phyloP scores from a whole-genome alignment of 2,113 vertebrate species.

The Hippocampus mohnikei region DNA sequence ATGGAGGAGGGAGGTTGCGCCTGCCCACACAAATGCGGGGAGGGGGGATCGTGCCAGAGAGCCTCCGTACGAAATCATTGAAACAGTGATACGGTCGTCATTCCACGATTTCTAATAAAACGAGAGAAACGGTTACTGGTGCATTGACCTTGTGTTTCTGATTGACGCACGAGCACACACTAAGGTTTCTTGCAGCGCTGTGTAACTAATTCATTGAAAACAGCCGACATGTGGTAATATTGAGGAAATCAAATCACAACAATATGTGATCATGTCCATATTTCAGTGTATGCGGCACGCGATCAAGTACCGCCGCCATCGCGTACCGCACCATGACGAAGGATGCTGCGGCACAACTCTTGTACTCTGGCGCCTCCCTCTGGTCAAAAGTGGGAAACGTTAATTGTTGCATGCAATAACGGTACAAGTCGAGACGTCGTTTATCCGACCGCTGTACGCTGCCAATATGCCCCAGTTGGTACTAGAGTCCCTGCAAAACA shows the following conservation, averaged over 20 bases:
- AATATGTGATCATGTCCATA: neutral
- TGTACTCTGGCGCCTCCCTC: conserved; percentile 27
- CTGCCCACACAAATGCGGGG: neutral
- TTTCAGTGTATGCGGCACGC: conserved; percentile 27
- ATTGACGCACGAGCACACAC: neutral
- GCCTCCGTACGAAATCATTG: neutral
- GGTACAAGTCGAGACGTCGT: too few species aligned
- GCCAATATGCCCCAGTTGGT: too few species aligned
- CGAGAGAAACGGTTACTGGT: neutral
- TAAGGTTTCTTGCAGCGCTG: neutral
- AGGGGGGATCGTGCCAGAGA: neutral
- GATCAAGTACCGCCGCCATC: neutral
- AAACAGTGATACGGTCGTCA: neutral
- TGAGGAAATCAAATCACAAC: neutral
- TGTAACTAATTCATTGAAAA: neutral
- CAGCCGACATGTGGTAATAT: neutral
- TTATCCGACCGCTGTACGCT: too few species aligned
- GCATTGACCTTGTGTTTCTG: neutral
- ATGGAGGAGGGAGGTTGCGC: conserved; percentile 57
- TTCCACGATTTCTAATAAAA: neutral
- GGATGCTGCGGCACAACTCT: conserved; percentile 7
- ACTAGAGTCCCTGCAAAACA: too few species aligned
- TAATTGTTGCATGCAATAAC: neutral
- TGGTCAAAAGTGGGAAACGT: conserved; percentile 5
- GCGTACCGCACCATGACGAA: conserved; percentile 3